Base-by-base conservation (phyloP, 2,888 invertebrate genomes). In the Itoplectis maculator region DNA sequence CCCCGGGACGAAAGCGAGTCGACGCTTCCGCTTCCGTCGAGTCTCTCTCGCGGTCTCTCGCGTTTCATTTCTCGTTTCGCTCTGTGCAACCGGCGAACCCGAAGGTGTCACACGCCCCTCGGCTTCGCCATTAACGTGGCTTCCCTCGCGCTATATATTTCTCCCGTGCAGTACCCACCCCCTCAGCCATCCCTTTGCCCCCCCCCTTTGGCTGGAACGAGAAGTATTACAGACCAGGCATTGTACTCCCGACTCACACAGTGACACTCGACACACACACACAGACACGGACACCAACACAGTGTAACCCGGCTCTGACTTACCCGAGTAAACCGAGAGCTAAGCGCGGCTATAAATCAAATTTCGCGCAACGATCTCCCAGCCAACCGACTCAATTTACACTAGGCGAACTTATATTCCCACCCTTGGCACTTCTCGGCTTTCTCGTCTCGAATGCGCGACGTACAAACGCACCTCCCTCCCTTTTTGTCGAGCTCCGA, bases 361-460 rank as follows among this genome's bases (percentile, higher is more conserved):
- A 84, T 87, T 86, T 85, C 79, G 63, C 79, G 49, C 63, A 81
- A 66, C 82, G 73, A 75, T 73, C 69, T 61, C 75, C 54, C 77
- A 56, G 72, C 61, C 66, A 63, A 51, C 61, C 74, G 77, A 65
- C 79, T 83, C 84, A 79, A 86, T 88, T 86, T 87, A 85, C 85
- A 84, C n/a, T 85, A 86, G 81, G 72, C 73, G 59, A 86, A 83
- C 82, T 75, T 63, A 23, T 56, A 70, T 65, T 47, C 85, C 83
- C 73, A 61, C 74, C 61, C 75, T 70, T 35, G 45, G 35, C 18
- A 54, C 54, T 49, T 72, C 45, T 77, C 78, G 66, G 74, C 35
- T 59, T 65, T 65, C 23, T 40, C 5, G 8, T 45, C 35, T 72
- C 40, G 63, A 74, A 84, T n/a, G n/a, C n/a, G n/a, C n/a, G n/a